These are phyloP conservation scores for Zygogramma bicolorata DNA, from an alignment of 2,888 invertebrate genomes.

Conservation along the genomic window DNA sequence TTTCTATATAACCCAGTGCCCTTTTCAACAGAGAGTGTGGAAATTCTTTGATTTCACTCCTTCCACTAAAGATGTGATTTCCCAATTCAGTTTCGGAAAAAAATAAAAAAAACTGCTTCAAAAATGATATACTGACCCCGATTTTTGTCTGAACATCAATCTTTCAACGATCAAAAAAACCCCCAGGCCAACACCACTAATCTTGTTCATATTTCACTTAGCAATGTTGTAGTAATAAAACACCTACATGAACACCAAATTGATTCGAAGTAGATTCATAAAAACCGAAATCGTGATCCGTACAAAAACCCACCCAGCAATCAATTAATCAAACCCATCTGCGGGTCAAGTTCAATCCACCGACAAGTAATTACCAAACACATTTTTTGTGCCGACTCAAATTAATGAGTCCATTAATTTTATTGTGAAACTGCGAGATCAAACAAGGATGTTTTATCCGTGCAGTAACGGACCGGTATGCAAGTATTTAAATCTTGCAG, in stretches of 20 bases:
- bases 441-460: not conserved
- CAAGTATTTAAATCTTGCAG: not conserved
- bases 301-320: not conserved
- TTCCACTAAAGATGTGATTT: no score
- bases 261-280: not conserved
- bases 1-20: no score
- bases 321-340: not conserved
- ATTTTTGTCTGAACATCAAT: no score
- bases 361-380: not conserved
- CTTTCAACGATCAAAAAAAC: no score
- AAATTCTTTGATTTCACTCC: no score
- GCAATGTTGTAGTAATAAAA: no score
- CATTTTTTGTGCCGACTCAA: not conserved
- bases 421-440: not conserved
- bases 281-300: not conserved
- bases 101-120: no score
- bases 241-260: not conserved
- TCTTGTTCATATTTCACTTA: no score
- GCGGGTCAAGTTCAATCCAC: not conserved
- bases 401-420: not conserved
- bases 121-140: no score
- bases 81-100: no score
- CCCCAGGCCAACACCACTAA: no score
- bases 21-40: no score
- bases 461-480: not conserved